Conservation (phyloP, 2,797 vertebrate species). For the Spinibarbus caldwelli region DNA sequence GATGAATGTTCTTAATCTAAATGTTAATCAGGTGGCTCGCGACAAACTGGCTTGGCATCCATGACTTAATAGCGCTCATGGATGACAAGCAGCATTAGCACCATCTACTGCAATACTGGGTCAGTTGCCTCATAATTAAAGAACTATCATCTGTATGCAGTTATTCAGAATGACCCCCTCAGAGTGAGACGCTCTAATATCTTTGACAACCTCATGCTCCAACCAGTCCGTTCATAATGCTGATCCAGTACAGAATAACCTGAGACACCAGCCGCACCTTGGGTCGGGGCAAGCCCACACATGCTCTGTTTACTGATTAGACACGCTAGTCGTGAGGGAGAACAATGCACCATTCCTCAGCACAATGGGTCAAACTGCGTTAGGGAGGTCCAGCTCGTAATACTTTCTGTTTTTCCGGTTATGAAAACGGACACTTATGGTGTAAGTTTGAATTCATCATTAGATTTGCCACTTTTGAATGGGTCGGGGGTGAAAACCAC, state of each 20-base stretch:
- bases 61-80: neutral
- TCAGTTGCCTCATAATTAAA: neutral
- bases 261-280: constrained; percentile 54
- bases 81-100: neutral
- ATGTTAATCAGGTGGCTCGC: constrained; percentile 48
- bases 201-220: constrained; percentile 39
- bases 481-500: constrained; percentile 4
- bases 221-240: constrained; percentile 35
- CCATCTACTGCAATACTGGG: neutral
- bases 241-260: constrained; percentile 53
- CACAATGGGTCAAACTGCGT: constrained; percentile 49
- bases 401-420: constrained; percentile 39
- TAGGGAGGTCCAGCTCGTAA: constrained; percentile 51
- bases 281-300: constrained; percentile 60
- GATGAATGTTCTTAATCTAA: constrained; percentile 50
- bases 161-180: constrained; percentile 36
- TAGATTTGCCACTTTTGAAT: constrained; percentile 29
- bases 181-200: constrained; percentile 26
- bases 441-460: constrained; percentile 28
- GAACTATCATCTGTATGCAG: neutral
- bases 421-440: constrained; percentile 21
- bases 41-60: neutral
- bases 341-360: constrained; percentile 62
- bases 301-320: constrained; percentile 67
- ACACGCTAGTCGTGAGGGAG: constrained; percentile 51